phyloP scores from a whole-genome alignment of 92 coral and sea anemone species.

The Phenganax marumi region DNA sequence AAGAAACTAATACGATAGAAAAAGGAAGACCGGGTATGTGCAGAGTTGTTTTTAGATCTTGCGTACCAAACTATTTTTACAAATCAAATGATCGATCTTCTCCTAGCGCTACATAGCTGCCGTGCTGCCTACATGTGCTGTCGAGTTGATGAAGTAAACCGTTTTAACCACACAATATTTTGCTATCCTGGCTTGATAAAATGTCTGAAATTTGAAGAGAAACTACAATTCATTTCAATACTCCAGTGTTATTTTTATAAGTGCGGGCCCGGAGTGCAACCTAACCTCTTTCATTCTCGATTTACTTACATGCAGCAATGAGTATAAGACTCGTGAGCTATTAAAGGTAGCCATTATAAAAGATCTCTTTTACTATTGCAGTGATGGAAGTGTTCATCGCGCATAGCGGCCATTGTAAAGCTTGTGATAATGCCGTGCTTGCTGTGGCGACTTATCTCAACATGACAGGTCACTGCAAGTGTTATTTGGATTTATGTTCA shows the following conservation, averaged over 20 bases:
- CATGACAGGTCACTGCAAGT: constrained; percentile 37
- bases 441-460: constrained; percentile 30
- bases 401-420: constrained; percentile 27
- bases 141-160: too few species aligned
- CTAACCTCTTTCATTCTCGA: too few species aligned
- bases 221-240: too few species aligned
- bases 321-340: not conserved
- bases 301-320: not conserved
- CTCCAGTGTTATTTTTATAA: too few species aligned
- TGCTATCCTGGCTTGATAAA: too few species aligned
- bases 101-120: too few species aligned
- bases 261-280: too few species aligned
- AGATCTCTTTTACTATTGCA: not conserved
- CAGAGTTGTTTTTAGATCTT: not conserved
- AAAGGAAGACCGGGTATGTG: constrained; percentile 1
- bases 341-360: not conserved
- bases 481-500: constrained; percentile 35
- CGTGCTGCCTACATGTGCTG: too few species aligned
- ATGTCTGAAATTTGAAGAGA: too few species aligned
- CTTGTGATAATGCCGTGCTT: constrained; percentile 22
- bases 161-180: too few species aligned
- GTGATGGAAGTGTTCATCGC: constrained; percentile 34
- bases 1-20: not conserved
- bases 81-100: too few species aligned
- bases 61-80: too few species aligned